Conservation (phyloP, 2,113 vertebrate species). For the Camelus bactrianus region DNA sequence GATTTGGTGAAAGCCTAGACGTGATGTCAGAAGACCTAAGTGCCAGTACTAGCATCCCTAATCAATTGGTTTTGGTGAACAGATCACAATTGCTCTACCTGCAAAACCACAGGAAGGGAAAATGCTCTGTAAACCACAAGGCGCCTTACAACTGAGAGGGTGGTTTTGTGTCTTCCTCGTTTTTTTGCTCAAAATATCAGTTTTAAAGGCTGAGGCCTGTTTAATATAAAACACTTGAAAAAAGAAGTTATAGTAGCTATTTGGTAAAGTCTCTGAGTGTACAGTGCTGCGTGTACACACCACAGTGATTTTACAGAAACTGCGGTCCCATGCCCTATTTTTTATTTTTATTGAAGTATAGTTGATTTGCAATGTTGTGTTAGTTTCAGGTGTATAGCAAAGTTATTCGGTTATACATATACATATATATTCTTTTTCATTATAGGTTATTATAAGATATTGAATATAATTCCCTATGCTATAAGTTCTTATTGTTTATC, state of each 20-base stretch:
- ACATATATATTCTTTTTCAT: no score
- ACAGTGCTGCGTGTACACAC: not conserved
- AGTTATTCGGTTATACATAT: no score
- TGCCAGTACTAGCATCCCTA: not conserved
- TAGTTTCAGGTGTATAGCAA: no score
- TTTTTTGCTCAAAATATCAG: constrained; percentile 40
- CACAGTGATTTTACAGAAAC: not conserved
- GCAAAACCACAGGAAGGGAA: not conserved
- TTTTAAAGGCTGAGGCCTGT: not conserved
- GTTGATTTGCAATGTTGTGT: no score
- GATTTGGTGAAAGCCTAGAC: not conserved
- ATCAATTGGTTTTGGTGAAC: not conserved
- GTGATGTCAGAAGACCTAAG: not conserved
- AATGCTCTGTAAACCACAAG: not conserved
- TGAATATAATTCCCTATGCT: no score
- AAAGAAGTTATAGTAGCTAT: not conserved
- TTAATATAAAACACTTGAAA: not conserved
- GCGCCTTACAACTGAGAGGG: not conserved
- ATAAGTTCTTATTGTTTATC: no score
- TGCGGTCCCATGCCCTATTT: not conserved
- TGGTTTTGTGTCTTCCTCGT: not conserved
- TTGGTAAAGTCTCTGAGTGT: not conserved
- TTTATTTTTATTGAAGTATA: no score
- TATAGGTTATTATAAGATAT: no score
- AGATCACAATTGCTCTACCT: not conserved